Conservation (phyloP, 2,888 invertebrate species). For the Mantis religiosa region DNA sequence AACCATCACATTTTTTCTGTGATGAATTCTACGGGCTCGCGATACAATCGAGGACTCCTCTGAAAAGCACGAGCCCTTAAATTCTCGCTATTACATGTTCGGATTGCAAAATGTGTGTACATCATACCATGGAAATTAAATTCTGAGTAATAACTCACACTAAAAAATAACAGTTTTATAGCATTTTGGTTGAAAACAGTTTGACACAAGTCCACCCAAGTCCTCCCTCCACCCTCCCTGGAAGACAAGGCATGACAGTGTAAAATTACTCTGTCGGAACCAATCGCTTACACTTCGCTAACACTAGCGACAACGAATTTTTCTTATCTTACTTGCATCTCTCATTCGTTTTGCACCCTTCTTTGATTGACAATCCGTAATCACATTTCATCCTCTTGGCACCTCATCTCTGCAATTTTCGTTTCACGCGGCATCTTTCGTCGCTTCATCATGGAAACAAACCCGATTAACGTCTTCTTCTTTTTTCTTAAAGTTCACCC, state of each 20-base stretch:
- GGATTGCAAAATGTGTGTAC: no score
- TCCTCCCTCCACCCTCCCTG: background rate
- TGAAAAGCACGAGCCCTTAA: no score
- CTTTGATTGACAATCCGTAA: slow-evolving; percentile 11
- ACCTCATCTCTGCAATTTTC: background rate
- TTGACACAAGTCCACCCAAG: background rate
- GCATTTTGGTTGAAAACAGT: background rate
- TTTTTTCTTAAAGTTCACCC: background rate
- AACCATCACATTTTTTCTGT: no score
- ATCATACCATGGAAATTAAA: no score
- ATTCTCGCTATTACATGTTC: no score
- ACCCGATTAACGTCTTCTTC: background rate
- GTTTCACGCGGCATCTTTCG: background rate
- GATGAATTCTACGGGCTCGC: no score
- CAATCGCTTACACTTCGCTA: slow-evolving; percentile 1
- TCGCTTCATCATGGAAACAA: background rate
- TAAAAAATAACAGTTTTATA: background rate
- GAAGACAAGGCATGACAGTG: slow-evolving; percentile 10
- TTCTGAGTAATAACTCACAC: no score
- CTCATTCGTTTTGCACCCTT: background rate
- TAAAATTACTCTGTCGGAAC: slow-evolving; percentile 12
- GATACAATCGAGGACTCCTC: no score
- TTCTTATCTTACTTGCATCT: slow-evolving; percentile 7
- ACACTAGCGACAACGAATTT: background rate
- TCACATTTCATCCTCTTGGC: background rate